Percentiles rank a stretch among this genome's conserved stretches.
Conservation (phyloP, 30 jellyfish, hydroid and myxozoan genomes). For the Mastigias papua region DNA sequence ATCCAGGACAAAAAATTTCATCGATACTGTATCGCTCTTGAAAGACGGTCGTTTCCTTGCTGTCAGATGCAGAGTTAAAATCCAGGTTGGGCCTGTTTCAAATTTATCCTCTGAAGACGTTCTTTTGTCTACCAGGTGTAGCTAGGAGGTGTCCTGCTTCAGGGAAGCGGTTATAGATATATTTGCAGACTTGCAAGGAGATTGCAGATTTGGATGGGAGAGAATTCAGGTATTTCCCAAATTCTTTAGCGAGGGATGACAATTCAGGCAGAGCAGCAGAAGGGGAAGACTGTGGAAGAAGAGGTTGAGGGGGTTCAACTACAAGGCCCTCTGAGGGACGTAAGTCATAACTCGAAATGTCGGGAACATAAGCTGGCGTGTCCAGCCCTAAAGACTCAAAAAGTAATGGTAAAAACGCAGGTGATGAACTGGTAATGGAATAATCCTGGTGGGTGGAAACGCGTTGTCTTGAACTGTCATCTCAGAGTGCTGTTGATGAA, state of each 20-base stretch:
- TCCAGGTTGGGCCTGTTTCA: too few species aligned
- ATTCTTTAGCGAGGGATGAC: not conserved
- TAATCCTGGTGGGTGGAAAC: too few species aligned
- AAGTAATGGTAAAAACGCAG: too few species aligned
- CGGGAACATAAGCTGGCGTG: constrained; percentile 20
- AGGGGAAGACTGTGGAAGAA: not conserved
- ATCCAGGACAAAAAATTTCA: too few species aligned
- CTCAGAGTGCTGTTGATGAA: too few species aligned
- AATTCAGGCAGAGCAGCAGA: not conserved
- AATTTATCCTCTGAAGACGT: too few species aligned
- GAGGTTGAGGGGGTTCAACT: not conserved
- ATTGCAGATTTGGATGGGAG: constrained; percentile 27
- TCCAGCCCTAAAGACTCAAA: too few species aligned
- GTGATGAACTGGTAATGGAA: too few species aligned
- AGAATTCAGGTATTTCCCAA: constrained; percentile 6
- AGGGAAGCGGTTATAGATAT: constrained; percentile 7
- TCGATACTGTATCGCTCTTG: too few species aligned
- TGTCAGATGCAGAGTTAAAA: too few species aligned
- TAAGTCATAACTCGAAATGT: not conserved
- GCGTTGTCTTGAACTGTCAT: too few species aligned
- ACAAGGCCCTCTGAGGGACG: not conserved
- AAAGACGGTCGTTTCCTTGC: too few species aligned
- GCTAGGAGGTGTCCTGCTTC: constrained; percentile 1
- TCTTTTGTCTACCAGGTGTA: constrained; percentile 17
- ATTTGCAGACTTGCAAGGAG: constrained; percentile 22